Evolutionary conservation across 2,113 vertebrate genomes (phyloP), one percentile per base, ranked within the genome.

Genomic region (Ochotona princeps): DNA sequence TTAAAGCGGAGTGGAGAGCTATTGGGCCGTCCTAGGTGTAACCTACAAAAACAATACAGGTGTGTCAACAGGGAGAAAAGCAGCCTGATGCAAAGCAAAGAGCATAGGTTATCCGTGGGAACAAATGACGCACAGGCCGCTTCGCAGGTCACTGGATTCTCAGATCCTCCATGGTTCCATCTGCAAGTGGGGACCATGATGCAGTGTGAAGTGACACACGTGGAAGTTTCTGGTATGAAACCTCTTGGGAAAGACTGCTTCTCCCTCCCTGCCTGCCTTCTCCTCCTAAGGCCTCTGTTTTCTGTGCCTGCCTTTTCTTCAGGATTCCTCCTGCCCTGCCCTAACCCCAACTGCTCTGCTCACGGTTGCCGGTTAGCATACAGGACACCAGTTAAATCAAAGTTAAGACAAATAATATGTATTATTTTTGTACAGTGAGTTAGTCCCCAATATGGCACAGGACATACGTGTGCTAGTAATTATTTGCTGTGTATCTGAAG

Each of bases 401-500:
- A 47, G 70, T 87, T 85, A 17, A 74, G 15, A 26, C 30, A 44
- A 94, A 49, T 30, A 49, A 49, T 23, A 81, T 35, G 28, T 66
- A 83, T 30, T 72, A 5, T 63, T 93, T 44, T 87, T 61, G 18
- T 57, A 0, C 89, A 66, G 6, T 67, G 60, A 14, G 7, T 79
- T 10, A 75, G 23, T n/a, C 70, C 65, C 51, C 70, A 54, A 75
- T 87, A n/a, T 2, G 47, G 15, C 30, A 26, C 28, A 13, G 61
- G 44, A 35, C 35, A n/a, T 44, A 63, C 14, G 4, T 85, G 25
- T 3, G 32, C 25, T 26, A 84, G 23, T 17, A 75, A 8, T 82
- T 73, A 51, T 87, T 92, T 82, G 7, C 38, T 23, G 25, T 87
- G 67, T 90, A 47, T 75, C 2, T 92, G 63, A 87, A 91, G 80